Evolutionary conservation across 2,888 invertebrate genomes (phyloP).

Genomic region (Chymomyza caudatula): DNA sequence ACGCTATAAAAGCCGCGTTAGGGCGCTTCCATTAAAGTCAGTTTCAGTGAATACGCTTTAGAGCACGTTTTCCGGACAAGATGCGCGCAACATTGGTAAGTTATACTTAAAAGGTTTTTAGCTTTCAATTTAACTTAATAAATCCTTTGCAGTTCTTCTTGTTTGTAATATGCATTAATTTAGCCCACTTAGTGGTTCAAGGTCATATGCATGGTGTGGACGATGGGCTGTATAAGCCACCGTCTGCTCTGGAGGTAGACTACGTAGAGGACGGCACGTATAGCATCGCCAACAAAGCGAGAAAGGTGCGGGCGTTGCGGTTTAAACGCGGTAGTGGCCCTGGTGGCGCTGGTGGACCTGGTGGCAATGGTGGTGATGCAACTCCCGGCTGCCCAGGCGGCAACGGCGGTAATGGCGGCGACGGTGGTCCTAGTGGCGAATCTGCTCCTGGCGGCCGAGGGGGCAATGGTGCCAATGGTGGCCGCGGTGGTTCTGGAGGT

Average conservation of each 20-base stretch:
- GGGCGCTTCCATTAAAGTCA: conserved; percentile 46
- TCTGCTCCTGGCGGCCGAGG: too few relatives aligned
- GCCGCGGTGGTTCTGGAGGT: too few relatives aligned
- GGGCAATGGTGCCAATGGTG: too few relatives aligned
- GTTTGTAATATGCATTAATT: conserved; percentile 15
- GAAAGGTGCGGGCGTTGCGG: conserved; percentile 26
- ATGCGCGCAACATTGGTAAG: conserved; percentile 42
- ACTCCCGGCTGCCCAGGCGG: too few relatives aligned
- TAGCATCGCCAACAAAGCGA: conserved; percentile 27
- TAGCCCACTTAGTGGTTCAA: conserved; percentile 7
- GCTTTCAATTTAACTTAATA: background rate
- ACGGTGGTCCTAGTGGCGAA: too few relatives aligned
- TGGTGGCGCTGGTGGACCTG: conserved; percentile 44
- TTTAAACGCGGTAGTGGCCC: conserved; percentile 17
- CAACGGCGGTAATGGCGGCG: too few relatives aligned
- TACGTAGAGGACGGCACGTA: conserved; percentile 18
- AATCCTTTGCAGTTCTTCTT: conserved; percentile 30
- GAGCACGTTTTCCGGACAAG: conserved; percentile 14
- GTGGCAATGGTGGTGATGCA: too few relatives aligned
- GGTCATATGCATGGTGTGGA: conserved; percentile 19
- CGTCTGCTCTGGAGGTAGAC: conserved; percentile 47
- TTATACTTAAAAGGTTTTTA: background rate
- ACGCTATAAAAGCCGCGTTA: conserved; percentile 54
- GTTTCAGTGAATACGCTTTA: conserved; percentile 34
- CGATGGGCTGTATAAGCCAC: conserved; percentile 46